phyloP scores from a whole-genome alignment of 2,888 invertebrate genomes.

The Resseliella maxima region DNA sequence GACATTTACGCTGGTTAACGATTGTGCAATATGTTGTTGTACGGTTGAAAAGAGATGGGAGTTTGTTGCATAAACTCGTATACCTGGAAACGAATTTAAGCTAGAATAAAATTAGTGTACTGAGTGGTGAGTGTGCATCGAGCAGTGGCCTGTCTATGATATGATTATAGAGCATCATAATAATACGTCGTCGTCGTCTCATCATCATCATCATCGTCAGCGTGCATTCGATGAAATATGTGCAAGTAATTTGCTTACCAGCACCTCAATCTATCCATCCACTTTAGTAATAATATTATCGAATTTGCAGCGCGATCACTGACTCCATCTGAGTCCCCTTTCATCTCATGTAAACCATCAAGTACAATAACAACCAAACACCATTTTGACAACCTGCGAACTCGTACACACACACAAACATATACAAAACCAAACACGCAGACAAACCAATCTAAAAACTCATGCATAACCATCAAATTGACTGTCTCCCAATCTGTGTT shows the following conservation, averaged over 20 bases:
- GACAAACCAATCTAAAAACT: neutral
- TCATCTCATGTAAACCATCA: neutral
- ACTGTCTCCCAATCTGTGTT: conserved; percentile 25
- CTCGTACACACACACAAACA: neutral
- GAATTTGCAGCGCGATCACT: conserved; percentile 49
- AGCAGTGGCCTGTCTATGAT: neutral
- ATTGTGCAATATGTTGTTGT: neutral
- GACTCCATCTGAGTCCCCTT: neutral
- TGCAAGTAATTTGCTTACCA: conserved; percentile 49
- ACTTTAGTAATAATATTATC: conserved; percentile 44
- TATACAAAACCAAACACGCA: neutral
- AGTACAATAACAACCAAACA: neutral
- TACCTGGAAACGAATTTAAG: neutral
- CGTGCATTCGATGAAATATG: neutral
- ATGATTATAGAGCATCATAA: conserved; percentile 42
- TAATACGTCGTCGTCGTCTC: neutral
- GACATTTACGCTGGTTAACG: neutral
- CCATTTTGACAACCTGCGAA: neutral
- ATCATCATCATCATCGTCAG: neutral
- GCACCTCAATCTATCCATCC: conserved; percentile 48
- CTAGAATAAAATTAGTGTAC: neutral
- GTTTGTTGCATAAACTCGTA: neutral
- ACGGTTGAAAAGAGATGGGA: neutral
- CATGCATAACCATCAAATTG: conserved; percentile 36
- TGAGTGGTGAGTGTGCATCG: neutral